These are phyloP conservation scores for Anoplolepis gracilipes DNA, from an alignment of 1,140 invertebrate genomes.

Conservation along the genomic window DNA sequence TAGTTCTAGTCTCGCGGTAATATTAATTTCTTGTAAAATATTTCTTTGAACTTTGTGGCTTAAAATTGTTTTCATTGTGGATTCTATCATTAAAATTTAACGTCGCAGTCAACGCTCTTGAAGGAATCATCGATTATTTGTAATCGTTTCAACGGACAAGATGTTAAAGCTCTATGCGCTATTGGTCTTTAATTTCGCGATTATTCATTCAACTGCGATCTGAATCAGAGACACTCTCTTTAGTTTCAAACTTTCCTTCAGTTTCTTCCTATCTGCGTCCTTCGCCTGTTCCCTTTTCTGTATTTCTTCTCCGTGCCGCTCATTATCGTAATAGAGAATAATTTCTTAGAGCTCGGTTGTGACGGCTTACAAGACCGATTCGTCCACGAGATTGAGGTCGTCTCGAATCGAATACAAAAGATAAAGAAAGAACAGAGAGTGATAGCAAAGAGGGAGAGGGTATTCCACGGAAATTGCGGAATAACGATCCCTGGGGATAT, in stretches of 20 bases:
- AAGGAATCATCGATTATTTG: constrained; percentile 29
- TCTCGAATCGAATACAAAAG: constrained; percentile 61
- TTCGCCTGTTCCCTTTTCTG: not conserved
- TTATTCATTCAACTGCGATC: constrained; percentile 45
- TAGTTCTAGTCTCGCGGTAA: not conserved
- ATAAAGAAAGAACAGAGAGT: constrained; percentile 10
- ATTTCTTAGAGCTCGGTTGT: constrained; percentile 63
- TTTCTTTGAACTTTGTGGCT: not conserved
- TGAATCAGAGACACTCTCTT: constrained; percentile 20
- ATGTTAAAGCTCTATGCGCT: constrained; percentile 18
- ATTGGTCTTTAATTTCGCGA: constrained; percentile 57
- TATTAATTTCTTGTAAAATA: constrained; percentile 10
- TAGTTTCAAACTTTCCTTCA: constrained; percentile 40
- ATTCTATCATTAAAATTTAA: constrained; percentile 16
- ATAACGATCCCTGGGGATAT: constrained; percentile 64
- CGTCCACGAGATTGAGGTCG: constrained; percentile 55
- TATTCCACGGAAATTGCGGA: constrained; percentile 64
- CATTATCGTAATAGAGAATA: constrained; percentile 69
- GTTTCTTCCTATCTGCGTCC: not conserved
- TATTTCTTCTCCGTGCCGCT: constrained; percentile 37
- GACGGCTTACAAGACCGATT: constrained; percentile 42
- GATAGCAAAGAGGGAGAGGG: not conserved
- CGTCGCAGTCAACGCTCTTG: not conserved
- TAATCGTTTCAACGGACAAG: constrained; percentile 19
- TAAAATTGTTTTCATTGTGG: not conserved